Evolutionary conservation across 2,888 invertebrate species (phyloP).

Genomic region (Lissocephala sabroskyi): DNA sequence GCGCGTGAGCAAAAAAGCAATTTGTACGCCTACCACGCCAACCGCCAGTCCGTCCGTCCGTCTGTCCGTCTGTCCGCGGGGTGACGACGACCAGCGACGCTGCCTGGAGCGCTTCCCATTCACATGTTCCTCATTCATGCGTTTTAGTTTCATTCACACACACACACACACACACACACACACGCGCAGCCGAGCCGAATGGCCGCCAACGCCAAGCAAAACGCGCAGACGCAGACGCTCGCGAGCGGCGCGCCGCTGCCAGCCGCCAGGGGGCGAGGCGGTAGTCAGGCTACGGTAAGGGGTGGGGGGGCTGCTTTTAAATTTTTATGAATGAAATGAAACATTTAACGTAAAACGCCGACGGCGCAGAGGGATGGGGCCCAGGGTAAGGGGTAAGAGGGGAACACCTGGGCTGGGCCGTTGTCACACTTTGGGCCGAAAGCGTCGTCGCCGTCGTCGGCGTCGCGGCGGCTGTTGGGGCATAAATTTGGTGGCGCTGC

Average conservation of each 20-base stretch:
- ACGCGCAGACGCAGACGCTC: too few species aligned
- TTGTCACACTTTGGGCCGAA: too few species aligned
- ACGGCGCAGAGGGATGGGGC: slow-evolving; percentile 7
- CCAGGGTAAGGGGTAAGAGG: neutral
- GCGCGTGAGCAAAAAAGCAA: slow-evolving; percentile 34
- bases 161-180: slow-evolving; percentile 6
- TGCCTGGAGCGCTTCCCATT: slow-evolving; percentile 22
- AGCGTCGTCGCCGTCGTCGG: slow-evolving; percentile 40
- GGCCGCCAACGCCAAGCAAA: too few species aligned
- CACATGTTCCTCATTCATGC: slow-evolving; percentile 40
- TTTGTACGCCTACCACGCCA: slow-evolving; percentile 48
- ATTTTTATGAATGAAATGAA: slow-evolving; percentile 67
- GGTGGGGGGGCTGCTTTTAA: slow-evolving; percentile 7
- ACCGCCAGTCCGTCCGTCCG: too few species aligned
- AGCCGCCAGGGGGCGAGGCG: neutral
- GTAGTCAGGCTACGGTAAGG: neutral
- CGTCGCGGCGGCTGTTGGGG: slow-evolving; percentile 39
- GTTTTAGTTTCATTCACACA: slow-evolving; percentile 46
- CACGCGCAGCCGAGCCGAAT: slow-evolving; percentile 12
- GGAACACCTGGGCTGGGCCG: slow-evolving; percentile 6
- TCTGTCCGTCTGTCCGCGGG: too few species aligned
- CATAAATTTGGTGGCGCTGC: slow-evolving; percentile 56
- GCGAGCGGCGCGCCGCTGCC: neutral
- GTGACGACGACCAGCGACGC: neutral
- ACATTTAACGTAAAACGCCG: slow-evolving; percentile 53